Base-by-base conservation (phyloP, 2,888 invertebrate species). In the Pimpla rufipes region DNA sequence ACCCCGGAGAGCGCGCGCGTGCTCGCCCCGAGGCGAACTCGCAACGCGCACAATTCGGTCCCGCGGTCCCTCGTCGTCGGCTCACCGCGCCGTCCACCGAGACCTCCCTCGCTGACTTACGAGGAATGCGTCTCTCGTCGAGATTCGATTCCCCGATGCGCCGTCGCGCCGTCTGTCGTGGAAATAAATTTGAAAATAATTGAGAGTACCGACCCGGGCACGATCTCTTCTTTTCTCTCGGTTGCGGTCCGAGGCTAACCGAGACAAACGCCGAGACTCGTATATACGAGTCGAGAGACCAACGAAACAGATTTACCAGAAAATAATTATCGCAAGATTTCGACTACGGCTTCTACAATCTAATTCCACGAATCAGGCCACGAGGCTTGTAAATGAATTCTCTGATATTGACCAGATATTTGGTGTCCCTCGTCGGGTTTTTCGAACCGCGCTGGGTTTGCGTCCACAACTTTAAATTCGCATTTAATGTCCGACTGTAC, bases 121-220 rank as follows among this genome's bases (percentile, higher is more conserved):
- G 79, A 79, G 81, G 40, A 81, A 84, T 81, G 84, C n/a, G n/a
- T n/a, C n/a, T 16, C 71, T 66, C 55, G 62, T 59, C 35, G 66
- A 67, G 79, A 84, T 81, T 79, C 84, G 81, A 84, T 84, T 84
- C 76, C 59, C 76, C 66, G 79, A 79, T 84, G 73, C 70, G 55
- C 68, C 55, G 11, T 13, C 21, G 18, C 18, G 42, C 71, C 70
- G 78, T 42, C 78, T 67, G 77, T 74, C 79, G 78, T 81, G 74
- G 75, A 75, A 79, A 84, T 84, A 84, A 81, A 84, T 84, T 81
- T 64, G 52, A 77, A 81, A 81, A 76, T 84, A 81, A 84, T 84
- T 79, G 81, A 79, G 67, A 64, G 42, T 73, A 70, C 66, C 79
- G 79, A 79, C 71, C 64, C 45, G 45, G 6, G 57, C 83, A 67